These are phyloP conservation scores for Cheilosia grossa DNA, from an alignment of 2,888 invertebrate species.

Conservation along the genomic window DNA sequence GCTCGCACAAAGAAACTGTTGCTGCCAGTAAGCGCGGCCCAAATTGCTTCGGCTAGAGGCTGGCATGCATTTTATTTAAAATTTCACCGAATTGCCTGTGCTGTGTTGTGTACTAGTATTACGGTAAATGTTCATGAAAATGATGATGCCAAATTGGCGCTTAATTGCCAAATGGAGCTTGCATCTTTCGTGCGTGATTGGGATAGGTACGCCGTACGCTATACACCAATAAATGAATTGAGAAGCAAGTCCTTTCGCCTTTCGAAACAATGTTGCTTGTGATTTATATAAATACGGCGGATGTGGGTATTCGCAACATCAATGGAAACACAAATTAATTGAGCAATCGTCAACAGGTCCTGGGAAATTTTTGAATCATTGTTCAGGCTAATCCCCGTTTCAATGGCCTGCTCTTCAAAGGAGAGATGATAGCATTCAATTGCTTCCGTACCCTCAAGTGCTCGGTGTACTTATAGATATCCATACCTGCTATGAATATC, in stretches of 20 bases:
- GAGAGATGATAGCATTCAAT: conserved; percentile 23
- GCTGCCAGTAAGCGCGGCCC: conserved; percentile 35
- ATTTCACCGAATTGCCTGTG: conserved; percentile 48
- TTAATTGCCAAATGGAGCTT: conserved; percentile 44
- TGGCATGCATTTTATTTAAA: conserved; percentile 70
- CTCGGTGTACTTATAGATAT: not conserved
- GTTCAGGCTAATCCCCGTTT: conserved; percentile 38
- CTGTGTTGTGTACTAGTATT: conserved; percentile 34
- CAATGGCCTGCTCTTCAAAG: conserved; percentile 16
- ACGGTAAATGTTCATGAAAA: conserved; percentile 62
- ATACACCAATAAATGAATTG: not conserved
- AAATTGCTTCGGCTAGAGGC: conserved; percentile 68
- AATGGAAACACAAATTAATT: conserved; percentile 45
- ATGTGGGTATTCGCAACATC: not conserved
- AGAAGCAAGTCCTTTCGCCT: not conserved
- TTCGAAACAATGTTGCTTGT: not conserved
- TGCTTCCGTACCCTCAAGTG: conserved; percentile 68
- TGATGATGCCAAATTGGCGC: conserved; percentile 49
- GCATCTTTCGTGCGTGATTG: conserved; percentile 13
- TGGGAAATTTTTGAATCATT: conserved; percentile 29
- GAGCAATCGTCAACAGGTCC: conserved; percentile 46
- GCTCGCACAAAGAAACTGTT: conserved; percentile 63
- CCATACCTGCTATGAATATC: conserved; percentile 50
- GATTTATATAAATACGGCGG: no score
- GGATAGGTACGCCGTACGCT: not conserved